A percentile compares a stretch with the other conserved stretches of the same genome.
Evolutionary conservation across 2,113 vertebrate species (phyloP).

Genomic region (Alethe castanea): DNA sequence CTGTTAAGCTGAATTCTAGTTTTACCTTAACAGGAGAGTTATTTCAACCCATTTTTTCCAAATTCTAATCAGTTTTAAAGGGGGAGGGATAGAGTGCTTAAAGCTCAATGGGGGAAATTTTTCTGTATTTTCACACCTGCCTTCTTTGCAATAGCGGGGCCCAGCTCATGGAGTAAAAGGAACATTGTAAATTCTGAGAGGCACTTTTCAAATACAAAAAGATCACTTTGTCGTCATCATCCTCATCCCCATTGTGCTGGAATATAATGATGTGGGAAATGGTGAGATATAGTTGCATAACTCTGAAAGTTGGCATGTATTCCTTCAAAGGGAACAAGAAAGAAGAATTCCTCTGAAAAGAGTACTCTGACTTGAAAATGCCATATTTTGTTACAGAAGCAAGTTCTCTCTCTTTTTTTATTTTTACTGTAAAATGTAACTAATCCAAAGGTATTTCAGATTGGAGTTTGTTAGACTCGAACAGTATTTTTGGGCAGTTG

Average conservation of each 20-base stretch:
- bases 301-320: background rate
- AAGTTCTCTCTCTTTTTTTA: background rate
- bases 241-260: background rate
- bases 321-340: background rate
- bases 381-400: background rate
- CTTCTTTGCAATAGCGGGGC: background rate
- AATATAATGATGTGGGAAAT: background rate
- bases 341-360: background rate
- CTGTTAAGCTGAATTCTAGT: background rate
- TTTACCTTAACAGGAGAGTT: background rate
- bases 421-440: background rate
- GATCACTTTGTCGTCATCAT: background rate
- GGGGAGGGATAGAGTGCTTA: background rate
- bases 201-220: background rate
- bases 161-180: background rate
- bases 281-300: background rate
- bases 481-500: background rate
- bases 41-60: background rate
- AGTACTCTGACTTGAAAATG: background rate
- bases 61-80: background rate
- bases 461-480: background rate
- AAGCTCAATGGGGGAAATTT: background rate
- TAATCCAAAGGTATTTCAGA: background rate
- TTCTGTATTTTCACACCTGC: background rate
- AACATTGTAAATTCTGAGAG: background rate